Conservation (phyloP, 1,140 invertebrate species). For the Hylaeus anthracinus region DNA sequence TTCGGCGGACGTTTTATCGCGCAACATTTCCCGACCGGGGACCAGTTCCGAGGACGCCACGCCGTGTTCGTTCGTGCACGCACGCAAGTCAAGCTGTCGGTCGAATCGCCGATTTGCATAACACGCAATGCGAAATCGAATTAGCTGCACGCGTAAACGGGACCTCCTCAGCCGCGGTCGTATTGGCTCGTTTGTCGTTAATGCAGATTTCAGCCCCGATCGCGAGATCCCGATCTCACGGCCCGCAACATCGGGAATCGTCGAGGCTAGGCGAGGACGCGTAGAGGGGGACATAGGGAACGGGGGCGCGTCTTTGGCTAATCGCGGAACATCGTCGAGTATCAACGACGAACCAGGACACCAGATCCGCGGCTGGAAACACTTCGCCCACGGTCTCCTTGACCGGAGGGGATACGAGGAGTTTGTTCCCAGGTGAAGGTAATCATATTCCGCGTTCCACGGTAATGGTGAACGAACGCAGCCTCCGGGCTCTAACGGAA, state of each 20-base stretch:
- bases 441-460: slow-evolving; percentile 80
- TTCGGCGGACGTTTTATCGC: not conserved
- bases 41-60: not conserved
- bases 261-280: not conserved
- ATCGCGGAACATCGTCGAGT: slow-evolving; percentile 39
- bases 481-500: slow-evolving; percentile 76
- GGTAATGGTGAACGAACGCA: slow-evolving; percentile 75
- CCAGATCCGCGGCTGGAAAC: slow-evolving; percentile 46
- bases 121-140: slow-evolving; percentile 42
- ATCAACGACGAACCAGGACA: slow-evolving; percentile 57
- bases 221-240: slow-evolving; percentile 41
- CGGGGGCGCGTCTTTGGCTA: slow-evolving; percentile 19
- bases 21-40: slow-evolving; percentile 8
- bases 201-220: slow-evolving; percentile 23
- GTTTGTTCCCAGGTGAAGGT: slow-evolving; percentile 71
- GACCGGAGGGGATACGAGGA: slow-evolving; percentile 36
- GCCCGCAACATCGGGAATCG: slow-evolving; percentile 22
- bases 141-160: slow-evolving; percentile 32
- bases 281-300: not conserved
- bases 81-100: not conserved
- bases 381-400: slow-evolving; percentile 59
- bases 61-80: not conserved
- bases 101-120: slow-evolving; percentile 51
- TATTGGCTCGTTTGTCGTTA: slow-evolving; percentile 36
- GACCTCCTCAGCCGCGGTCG: not conserved